These are phyloP conservation scores for Operophtera brumata DNA, from an alignment of 2,888 invertebrate species.

Conservation along the genomic window DNA sequence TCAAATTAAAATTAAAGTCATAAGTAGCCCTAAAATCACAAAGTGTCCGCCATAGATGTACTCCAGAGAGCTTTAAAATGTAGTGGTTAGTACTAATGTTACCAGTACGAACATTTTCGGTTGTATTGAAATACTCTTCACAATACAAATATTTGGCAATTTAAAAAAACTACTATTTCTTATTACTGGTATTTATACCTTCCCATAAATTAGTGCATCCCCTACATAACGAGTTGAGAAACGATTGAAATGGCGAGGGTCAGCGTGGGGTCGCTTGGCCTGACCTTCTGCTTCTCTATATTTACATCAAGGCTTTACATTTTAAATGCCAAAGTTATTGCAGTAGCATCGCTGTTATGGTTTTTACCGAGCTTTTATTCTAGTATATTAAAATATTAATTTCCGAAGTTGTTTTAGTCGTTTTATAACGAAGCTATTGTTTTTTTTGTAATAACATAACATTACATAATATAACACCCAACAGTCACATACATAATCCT, in stretches of 20 bases:
- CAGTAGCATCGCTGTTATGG: slow-evolving; percentile 14
- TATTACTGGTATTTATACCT: too few species aligned
- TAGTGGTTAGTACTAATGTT: too few species aligned
- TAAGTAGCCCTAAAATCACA: too few species aligned
- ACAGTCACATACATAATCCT: neutral
- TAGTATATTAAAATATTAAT: neutral
- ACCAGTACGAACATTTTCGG: too few species aligned
- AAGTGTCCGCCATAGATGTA: too few species aligned
- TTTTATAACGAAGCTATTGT: neutral
- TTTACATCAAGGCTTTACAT: slow-evolving; percentile 24
- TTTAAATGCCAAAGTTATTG: slow-evolving; percentile 20
- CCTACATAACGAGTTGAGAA: slow-evolving; percentile 13
- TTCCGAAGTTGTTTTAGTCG: neutral
- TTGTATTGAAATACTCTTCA: too few species aligned
- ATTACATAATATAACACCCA: neutral
- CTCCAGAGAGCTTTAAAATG: too few species aligned
- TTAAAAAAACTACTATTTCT: too few species aligned
- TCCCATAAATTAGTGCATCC: neutral
- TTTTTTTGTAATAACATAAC: too few species aligned
- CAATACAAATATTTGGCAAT: too few species aligned
- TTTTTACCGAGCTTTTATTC: neutral
- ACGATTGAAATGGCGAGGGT: slow-evolving; percentile 26
- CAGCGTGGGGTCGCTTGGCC: slow-evolving; percentile 10
- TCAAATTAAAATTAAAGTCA: too few species aligned
- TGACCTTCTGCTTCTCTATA: slow-evolving; percentile 20